A percentile compares a stretch with the other conserved stretches of the same genome.
phyloP scores from a whole-genome alignment of 2,888 invertebrate species.

The Blera fallax region DNA sequence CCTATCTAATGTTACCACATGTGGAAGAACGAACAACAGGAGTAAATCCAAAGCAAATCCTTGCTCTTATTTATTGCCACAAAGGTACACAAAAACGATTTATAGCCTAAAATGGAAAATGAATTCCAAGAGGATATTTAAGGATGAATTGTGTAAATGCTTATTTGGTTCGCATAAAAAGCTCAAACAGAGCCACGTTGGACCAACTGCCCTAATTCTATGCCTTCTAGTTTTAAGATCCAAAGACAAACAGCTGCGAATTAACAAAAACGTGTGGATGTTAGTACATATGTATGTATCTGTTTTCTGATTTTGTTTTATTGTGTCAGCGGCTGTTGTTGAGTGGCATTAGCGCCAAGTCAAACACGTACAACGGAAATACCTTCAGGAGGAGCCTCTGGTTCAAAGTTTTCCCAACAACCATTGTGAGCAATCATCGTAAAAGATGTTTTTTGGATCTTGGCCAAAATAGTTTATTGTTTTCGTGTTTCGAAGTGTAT shows the following conservation, averaged over 20 bases:
- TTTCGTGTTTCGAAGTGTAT: conserved; percentile 25
- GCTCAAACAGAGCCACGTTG: conserved; percentile 7
- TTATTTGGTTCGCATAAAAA: conserved; percentile 18
- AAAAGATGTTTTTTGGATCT: conserved; percentile 25
- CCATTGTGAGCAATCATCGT: conserved; percentile 1
- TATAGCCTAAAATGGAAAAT: conserved; percentile 27
- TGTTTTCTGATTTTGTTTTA: background rate
- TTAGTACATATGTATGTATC: background rate
- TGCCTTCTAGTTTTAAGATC: background rate
- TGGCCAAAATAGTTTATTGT: conserved; percentile 46
- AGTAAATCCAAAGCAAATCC: conserved; percentile 39
- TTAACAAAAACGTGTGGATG: background rate
- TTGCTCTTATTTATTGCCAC: conserved; percentile 54
- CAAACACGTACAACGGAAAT: conserved; percentile 48
- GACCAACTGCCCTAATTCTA: conserved; percentile 30
- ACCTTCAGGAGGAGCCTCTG: conserved; percentile 25
- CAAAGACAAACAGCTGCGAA: conserved; percentile 18
- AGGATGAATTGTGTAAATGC: conserved; percentile 11
- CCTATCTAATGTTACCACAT: conserved; percentile 15
- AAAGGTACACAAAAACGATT: conserved; percentile 23
- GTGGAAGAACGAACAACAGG: conserved; percentile 1
- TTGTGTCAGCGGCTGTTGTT: conserved; percentile 4
- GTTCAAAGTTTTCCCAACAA: conserved; percentile 19
- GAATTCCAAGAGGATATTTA: conserved; percentile 11
- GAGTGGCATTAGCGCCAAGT: conserved; percentile 29